Evolutionary conservation across 2,888 invertebrate species (phyloP).

Genomic region (Drosophila leonis): DNA sequence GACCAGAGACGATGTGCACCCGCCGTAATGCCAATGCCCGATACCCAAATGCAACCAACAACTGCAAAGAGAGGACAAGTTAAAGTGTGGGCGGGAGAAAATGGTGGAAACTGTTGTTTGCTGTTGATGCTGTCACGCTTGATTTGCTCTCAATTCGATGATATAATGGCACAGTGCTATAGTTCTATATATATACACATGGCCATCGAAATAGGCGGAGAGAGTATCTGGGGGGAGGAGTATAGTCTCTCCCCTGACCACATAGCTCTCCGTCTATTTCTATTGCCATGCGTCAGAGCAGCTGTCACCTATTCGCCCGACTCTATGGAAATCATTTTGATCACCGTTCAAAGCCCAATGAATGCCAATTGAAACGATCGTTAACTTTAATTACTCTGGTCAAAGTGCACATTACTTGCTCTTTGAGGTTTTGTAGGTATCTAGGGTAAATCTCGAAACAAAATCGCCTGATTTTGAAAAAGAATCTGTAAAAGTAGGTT

Average conservation of each 20-base stretch:
- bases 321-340: slow-evolving; percentile 47
- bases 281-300: slow-evolving; percentile 31
- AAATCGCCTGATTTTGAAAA: slow-evolving; percentile 1
- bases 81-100: neutral
- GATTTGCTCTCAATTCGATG: slow-evolving; percentile 54
- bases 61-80: slow-evolving; percentile 84
- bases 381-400: slow-evolving; percentile 71
- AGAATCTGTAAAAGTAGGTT: too few relatives aligned
- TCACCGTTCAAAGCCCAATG: slow-evolving; percentile 44
- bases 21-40: slow-evolving; percentile 93
- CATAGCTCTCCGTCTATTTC: slow-evolving; percentile 28
- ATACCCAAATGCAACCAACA: slow-evolving; percentile 87
- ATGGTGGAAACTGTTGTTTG: neutral
- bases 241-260: slow-evolving; percentile 7
- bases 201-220: neutral
- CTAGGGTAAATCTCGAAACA: slow-evolving; percentile 4
- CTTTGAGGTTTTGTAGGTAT: neutral
- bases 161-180: slow-evolving; percentile 56
- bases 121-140: slow-evolving; percentile 27
- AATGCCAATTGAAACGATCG: slow-evolving; percentile 70
- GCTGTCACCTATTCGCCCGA: slow-evolving; percentile 21
- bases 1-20: slow-evolving; percentile 94
- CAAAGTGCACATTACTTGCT: slow-evolving; percentile 62
- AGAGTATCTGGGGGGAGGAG: neutral
- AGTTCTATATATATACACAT: slow-evolving; percentile 3